Evolutionary conservation across 2,888 invertebrate genomes (phyloP).

Genomic region (Labia minor): DNA sequence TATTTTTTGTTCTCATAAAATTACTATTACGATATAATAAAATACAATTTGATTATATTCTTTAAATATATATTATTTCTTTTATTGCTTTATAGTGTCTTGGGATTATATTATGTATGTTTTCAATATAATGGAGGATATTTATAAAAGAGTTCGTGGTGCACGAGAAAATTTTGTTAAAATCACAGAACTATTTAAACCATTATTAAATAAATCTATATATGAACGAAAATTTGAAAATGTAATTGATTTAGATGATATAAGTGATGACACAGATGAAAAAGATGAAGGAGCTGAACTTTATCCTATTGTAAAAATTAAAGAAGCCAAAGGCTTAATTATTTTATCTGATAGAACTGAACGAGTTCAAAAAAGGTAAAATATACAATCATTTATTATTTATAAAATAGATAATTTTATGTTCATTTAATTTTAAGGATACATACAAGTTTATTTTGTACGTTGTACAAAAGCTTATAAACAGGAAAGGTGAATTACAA

Average conservation of each 20-base stretch:
- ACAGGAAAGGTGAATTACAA: no score
- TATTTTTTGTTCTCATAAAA: no score
- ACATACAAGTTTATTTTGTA: no score
- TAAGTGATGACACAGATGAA: no score
- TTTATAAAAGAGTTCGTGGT: neutral
- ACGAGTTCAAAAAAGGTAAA: neutral
- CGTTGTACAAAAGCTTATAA: no score
- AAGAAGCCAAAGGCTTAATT: neutral
- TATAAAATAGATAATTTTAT: neutral
- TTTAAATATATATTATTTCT: no score
- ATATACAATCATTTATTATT: neutral
- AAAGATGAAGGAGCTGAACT: neutral
- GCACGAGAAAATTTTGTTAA: neutral
- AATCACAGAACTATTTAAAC: neutral
- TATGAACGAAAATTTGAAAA: neutral
- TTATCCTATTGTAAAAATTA: neutral
- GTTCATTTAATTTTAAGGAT: no score
- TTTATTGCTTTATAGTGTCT: neutral
- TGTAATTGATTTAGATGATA: neutral
- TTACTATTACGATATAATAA: no score
- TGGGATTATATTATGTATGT: conserved; percentile 1
- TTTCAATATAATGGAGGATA: neutral
- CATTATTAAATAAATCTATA: neutral
- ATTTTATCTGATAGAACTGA: conserved; percentile 34
- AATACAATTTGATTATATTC: no score